Conservation (phyloP, 2,797 vertebrate genomes). For the Australoheros facetus region DNA sequence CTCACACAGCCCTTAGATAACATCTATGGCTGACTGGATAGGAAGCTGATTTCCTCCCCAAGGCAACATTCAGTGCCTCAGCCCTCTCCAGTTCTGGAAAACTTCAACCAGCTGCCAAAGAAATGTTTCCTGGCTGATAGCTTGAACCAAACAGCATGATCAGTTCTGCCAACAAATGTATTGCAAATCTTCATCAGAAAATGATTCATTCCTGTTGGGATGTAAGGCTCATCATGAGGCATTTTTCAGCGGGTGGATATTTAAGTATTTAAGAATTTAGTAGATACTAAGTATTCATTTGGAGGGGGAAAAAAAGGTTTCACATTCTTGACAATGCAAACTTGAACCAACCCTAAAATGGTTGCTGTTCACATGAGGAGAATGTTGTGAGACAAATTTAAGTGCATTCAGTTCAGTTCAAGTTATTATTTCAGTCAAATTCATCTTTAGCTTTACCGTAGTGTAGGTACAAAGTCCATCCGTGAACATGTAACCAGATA, state of each 20-base stretch:
- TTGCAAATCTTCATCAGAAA: conserved; percentile 16
- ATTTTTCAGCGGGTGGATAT: not conserved
- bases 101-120: conserved; percentile 29
- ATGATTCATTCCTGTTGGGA: not conserved
- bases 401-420: too few species aligned
- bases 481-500: too few species aligned
- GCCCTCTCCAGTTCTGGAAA: conserved; percentile 21
- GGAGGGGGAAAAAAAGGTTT: too few species aligned
- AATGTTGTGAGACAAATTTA: too few species aligned
- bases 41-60: not conserved
- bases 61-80: conserved; percentile 14
- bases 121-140: conserved; percentile 35
- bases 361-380: too few species aligned
- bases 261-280: too few species aligned
- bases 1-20: not conserved
- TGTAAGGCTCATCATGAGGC: not conserved
- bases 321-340: too few species aligned
- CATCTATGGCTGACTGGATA: conserved; percentile 2
- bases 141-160: not conserved
- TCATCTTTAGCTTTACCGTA: too few species aligned
- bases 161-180: not conserved
- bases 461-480: too few species aligned
- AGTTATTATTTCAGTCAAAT: too few species aligned
- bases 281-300: too few species aligned
- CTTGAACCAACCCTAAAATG: too few species aligned